Evolutionary conservation across 2,888 invertebrate species (phyloP).

Genomic region (Athalia rosae): DNA sequence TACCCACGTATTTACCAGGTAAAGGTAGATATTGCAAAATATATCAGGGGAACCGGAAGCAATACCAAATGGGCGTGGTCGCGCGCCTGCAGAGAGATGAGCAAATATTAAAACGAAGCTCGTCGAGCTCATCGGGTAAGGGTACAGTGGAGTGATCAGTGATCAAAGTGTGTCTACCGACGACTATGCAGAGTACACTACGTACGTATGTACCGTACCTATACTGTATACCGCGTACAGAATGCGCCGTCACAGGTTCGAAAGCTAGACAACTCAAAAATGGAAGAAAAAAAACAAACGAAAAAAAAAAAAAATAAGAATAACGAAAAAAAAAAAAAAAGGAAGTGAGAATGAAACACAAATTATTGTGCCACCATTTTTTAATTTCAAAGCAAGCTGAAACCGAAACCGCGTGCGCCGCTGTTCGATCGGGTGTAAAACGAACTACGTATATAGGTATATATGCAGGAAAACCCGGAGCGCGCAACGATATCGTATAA

Average conservation of each 20-base stretch:
- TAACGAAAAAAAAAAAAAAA: not conserved
- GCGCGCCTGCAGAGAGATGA: not conserved
- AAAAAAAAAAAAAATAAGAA: not conserved
- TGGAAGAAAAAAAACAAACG: no score
- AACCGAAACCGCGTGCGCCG: not conserved
- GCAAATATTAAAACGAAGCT: not conserved
- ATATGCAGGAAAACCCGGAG: not conserved
- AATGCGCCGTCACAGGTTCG: no score
- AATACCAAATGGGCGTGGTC: not conserved
- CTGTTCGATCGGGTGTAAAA: slow-evolving; percentile 37
- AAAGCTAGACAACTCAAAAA: no score
- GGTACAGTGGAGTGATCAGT: slow-evolving; percentile 1
- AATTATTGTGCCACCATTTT: not conserved
- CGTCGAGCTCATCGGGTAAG: not conserved
- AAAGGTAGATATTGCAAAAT: not conserved
- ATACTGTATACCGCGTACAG: no score
- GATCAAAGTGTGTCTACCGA: not conserved
- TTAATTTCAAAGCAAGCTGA: slow-evolving; percentile 19
- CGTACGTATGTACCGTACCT: not conserved
- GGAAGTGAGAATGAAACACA: not conserved
- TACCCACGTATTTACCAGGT: no score
- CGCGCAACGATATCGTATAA: no score
- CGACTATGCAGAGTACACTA: not conserved
- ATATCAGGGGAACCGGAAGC: not conserved
- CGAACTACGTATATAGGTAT: slow-evolving; percentile 23